Conservation (phyloP, 2,113 vertebrate genomes). For the Pollachius pollachius region DNA sequence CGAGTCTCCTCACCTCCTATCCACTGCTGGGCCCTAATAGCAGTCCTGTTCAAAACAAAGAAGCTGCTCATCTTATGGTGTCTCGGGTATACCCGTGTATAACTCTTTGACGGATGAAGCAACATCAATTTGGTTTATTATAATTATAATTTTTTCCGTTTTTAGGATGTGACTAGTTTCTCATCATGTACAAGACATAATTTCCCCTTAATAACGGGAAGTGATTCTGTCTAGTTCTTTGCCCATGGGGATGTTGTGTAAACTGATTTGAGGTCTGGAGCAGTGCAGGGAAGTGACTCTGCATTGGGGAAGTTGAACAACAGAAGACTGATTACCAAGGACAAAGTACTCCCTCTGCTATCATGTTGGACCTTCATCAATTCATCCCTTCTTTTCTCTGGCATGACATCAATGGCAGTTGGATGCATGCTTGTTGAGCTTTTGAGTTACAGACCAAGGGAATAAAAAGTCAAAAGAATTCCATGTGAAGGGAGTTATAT, state of each 20-base stretch:
- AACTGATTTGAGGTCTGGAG: conserved; percentile 1
- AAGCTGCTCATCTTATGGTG: conserved; percentile 15
- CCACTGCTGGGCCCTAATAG: not conserved
- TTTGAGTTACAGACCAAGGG: no score
- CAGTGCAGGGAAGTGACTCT: not conserved
- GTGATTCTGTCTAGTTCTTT: not conserved
- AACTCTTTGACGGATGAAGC: not conserved
- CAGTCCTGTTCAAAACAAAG: not conserved
- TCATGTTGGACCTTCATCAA: not conserved
- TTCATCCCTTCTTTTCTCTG: not conserved
- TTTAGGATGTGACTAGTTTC: conserved; percentile 28
- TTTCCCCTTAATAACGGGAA: conserved; percentile 9
- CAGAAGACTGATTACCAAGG: conserved; percentile 1
- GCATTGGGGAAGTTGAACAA: not conserved
- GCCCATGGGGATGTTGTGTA: conserved; percentile 4
- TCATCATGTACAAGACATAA: conserved; percentile 15
- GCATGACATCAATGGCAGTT: not conserved
- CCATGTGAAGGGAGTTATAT: no score
- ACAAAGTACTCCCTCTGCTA: not conserved
- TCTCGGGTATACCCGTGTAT: conserved; percentile 8
- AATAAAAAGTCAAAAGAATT: no score
- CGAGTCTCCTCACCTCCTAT: not conserved
- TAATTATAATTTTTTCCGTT: not conserved
- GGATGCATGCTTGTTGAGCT: no score
- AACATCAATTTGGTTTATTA: not conserved